A percentile compares a stretch with the other conserved stretches of the same genome.
Conservation (phyloP, 2,888 invertebrate species). For the Cheilosia impressa region DNA sequence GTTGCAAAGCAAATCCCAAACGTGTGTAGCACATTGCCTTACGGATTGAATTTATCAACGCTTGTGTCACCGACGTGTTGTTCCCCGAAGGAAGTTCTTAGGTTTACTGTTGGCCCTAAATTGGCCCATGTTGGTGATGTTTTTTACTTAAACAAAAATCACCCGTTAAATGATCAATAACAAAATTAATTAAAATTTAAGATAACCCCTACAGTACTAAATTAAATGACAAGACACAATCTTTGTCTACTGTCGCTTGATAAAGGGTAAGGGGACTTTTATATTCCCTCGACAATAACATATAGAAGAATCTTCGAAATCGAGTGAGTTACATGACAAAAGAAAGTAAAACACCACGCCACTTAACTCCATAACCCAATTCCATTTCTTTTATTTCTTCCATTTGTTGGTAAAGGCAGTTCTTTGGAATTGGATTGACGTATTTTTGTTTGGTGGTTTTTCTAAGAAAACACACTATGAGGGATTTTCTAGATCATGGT, state of each 20-base stretch:
- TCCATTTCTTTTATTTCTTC: conserved; percentile 16
- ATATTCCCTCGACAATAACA: conserved; percentile 17
- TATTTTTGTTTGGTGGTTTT: conserved; percentile 2
- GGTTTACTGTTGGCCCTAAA: too few species aligned
- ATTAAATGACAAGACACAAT: conserved; percentile 28
- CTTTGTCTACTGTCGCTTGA: conserved; percentile 12
- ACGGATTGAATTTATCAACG: too few species aligned
- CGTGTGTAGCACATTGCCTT: too few species aligned
- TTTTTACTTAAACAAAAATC: conserved; percentile 28
- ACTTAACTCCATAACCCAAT: conserved; percentile 38
- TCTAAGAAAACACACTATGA: background rate
- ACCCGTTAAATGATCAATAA: conserved; percentile 41
- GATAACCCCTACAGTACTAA: conserved; percentile 47
- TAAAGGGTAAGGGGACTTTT: conserved; percentile 42
- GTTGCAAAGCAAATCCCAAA: too few species aligned
- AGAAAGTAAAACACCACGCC: conserved; percentile 39
- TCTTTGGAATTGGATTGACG: conserved; percentile 19
- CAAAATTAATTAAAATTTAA: conserved; percentile 46
- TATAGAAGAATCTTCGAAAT: conserved; percentile 27
- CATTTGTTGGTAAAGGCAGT: conserved; percentile 17
- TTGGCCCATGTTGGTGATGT: too few species aligned
- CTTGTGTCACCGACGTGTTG: too few species aligned
- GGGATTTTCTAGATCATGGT: conserved; percentile 24
- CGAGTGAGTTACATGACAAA: conserved; percentile 46
- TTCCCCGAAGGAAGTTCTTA: too few species aligned